These are phyloP conservation scores for Stenchaetothrips biformis DNA, from an alignment of 2,888 invertebrate species.

Conservation along the genomic window DNA sequence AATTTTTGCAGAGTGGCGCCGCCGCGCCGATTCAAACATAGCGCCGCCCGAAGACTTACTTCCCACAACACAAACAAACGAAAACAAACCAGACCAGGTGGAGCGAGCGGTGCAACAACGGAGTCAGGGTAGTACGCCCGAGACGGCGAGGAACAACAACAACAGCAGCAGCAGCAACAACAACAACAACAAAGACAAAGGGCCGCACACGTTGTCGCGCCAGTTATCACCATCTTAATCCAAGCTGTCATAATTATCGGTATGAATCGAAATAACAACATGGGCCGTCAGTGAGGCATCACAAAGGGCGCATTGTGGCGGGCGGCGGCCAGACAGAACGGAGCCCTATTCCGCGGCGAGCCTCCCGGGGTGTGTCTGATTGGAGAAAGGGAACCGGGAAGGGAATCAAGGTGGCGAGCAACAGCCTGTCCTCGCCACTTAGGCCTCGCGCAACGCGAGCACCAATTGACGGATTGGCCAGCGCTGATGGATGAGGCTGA, in stretches of 20 bases:
- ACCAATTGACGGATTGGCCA: constrained; percentile 1
- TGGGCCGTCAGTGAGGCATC: neutral
- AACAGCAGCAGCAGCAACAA: too few species aligned
- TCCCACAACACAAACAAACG: too few species aligned
- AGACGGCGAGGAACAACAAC: too few species aligned
- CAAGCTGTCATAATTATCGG: neutral
- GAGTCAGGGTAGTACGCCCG: too few species aligned
- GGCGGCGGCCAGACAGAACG: neutral
- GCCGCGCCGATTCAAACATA: too few species aligned
- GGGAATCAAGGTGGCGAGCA: neutral
- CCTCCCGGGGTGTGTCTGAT: neutral
- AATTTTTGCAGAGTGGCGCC: too few species aligned
- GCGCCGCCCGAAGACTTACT: too few species aligned
- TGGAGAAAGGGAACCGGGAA: neutral
- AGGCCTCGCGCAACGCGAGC: neutral
- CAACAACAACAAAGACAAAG: too few species aligned
- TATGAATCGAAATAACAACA: neutral
- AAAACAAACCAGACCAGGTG: too few species aligned
- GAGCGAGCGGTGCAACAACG: too few species aligned
- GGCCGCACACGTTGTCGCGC: neutral
- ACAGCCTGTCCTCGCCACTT: neutral
- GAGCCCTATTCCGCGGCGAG: neutral
- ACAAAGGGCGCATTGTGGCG: neutral
- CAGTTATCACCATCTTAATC: neutral
- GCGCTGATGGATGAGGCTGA: neutral